Evolutionary conservation across 2,888 invertebrate species (phyloP), one percentile per base, ranked within the genome.

Genomic region (Zaprionus obscuricornis): DNA sequence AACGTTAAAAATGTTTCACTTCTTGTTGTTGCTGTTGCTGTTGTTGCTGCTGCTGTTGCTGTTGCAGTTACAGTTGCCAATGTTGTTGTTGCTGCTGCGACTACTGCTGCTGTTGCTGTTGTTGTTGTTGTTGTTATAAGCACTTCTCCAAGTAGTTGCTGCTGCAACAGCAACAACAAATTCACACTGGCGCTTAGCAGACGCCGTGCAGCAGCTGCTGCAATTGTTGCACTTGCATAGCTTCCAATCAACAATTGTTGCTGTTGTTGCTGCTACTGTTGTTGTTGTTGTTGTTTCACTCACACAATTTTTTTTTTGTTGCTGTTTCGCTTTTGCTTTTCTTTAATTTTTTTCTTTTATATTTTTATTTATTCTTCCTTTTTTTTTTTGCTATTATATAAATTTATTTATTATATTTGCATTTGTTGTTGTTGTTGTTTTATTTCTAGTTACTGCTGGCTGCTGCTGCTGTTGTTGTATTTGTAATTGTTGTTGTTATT

Each of bases 181-280:
- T 17, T 20, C 4, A 40, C 45, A 49, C 26, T 33, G 11, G 17
- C 29, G 49, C 39, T 54, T 49, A 49, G 16, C 10, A 59, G 65
- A 52, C 60, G 52, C 67, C 67, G 65, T 67, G 67, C 50, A 59
- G 60, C 46, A 37, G 31, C 39, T 56, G 37, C 56, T 67, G 62
- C 14, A 5, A 45, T 2, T 46, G 34, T 46, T 52, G 43, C 62
- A 47, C 26, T 63, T 63, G 54, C 43, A 57, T 65, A n/a, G n/a
- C n/a, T 43, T 43, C 7, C 36, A 13, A 8, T 42, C 42, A n/a
- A n/a, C n/a, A n/a, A 36, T 26, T 46, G 39, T 46, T 46, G 16
- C 36, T 63, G 29, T 24, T 37, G 24, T 1, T 57, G 56, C 4
- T 46, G 62, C 6, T 31, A 16, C 5, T 43, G 55, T 7, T 56